These are phyloP conservation scores for Pseudorectes ferrugineus DNA, from an alignment of 2,113 vertebrate genomes.

Conservation along the genomic window DNA sequence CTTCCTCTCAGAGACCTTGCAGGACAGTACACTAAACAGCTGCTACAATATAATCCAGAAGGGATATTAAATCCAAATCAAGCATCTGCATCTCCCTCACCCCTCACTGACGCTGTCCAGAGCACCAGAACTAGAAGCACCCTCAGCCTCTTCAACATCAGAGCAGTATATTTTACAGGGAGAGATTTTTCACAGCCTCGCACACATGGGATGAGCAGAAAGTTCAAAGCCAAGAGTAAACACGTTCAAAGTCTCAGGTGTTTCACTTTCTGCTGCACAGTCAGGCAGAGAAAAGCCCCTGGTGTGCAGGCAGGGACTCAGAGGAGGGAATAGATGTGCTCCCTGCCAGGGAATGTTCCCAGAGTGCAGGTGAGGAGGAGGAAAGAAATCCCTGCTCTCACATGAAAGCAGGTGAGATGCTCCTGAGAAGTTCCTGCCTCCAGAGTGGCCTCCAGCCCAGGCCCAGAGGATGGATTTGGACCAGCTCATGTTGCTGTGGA, in stretches of 20 bases:
- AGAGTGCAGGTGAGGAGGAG: not conserved
- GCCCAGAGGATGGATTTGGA: not conserved
- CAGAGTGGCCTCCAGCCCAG: not conserved
- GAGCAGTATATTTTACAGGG: not conserved
- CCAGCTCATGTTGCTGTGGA: not conserved
- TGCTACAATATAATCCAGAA: not conserved
- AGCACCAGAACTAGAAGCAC: not conserved
- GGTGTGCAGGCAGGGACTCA: not conserved
- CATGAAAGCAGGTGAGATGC: not conserved
- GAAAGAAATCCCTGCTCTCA: not conserved
- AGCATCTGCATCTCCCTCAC: not conserved
- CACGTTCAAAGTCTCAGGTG: not conserved
- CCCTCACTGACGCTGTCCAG: accelerated
- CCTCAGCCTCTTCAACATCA: not conserved
- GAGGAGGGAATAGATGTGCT: not conserved
- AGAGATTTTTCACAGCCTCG: not conserved
- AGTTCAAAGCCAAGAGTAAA: not conserved
- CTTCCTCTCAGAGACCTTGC: not conserved
- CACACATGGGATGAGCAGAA: not conserved
- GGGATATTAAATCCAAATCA: not conserved
- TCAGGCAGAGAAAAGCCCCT: not conserved
- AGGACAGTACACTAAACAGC: not conserved
- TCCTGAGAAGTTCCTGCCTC: not conserved
- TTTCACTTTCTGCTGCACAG: not conserved
- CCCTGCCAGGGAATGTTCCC: not conserved